Evolutionary conservation across 2,888 invertebrate species (phyloP), one percentile per base, ranked within the genome.

Genomic region (Drosophila colorata): DNA sequence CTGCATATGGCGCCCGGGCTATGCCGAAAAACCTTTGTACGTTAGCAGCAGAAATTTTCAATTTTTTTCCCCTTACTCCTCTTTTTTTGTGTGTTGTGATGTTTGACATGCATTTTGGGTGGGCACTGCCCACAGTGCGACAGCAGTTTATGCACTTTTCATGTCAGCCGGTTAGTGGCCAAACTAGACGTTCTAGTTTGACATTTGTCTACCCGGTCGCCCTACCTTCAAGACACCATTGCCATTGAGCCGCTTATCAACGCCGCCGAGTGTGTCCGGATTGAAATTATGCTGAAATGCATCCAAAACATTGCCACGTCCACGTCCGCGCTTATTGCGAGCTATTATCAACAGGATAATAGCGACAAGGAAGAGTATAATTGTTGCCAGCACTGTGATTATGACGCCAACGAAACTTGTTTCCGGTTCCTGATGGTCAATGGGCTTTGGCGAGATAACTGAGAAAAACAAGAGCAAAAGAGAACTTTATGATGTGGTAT

Each of bases 341-440:
- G 94, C 94, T 83, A 95, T 94, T 92, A 96, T 95, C 91, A 96
- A 94, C 77, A 94, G 93, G 90, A 96, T 95, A 69, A 95, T 94
- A 46, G 94, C 94, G 72, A 95, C 93, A 64, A 96, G 93, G 87
- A 96, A 93, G 72, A 96, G 93, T 86, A 96, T 95, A 83, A 96
- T 95, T 53, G 95, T 95, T 43, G 95, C 95, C 82, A 96, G 93
- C 60, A 95, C 94, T 51, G 95, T 95, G 85, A 95, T 95, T 88
- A 95, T 94, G 80, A 95, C 93, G 72, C 95, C 95, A 81, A 95
- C 94, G 70, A 92, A 92, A 91, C 94, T 93, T 71, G 93, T 93
- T 90, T 93, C 94, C 73, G 93, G 93, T 82, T 93, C 94, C 67
- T 57, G 77, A 73, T 93, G 93, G 87, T 94, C 93, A 89, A 94